Evolutionary conservation across 2,113 vertebrate species (phyloP).

Genomic region (Saccopteryx leptura): DNA sequence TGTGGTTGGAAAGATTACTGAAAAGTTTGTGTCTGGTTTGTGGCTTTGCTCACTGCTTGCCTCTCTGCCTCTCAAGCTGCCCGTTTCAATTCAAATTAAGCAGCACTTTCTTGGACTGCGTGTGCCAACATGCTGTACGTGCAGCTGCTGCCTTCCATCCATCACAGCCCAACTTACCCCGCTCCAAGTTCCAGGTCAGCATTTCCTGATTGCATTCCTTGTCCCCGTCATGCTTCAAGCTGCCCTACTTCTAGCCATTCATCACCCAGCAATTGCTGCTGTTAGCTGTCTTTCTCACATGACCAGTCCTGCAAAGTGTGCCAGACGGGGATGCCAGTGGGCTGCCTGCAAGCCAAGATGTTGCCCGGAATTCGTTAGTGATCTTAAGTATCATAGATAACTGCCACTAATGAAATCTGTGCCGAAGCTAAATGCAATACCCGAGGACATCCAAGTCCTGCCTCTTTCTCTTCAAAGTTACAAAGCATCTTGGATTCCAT

Average conservation of each 20-base stretch:
- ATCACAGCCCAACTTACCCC: conserved; percentile 45
- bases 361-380: conserved; percentile 10
- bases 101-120: not conserved
- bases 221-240: conserved; percentile 37
- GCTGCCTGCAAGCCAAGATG: conserved; percentile 27
- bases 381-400: conserved; percentile 22
- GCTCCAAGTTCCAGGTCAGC: conserved; percentile 72
- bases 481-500: not conserved
- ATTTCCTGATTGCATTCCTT: conserved; percentile 75
- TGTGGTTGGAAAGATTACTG: conserved; percentile 69
- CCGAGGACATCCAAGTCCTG: not conserved
- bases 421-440: not conserved
- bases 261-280: conserved; percentile 67
- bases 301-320: conserved; percentile 43
- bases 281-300: conserved; percentile 62
- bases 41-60: conserved; percentile 59
- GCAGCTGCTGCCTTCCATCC: conserved; percentile 66
- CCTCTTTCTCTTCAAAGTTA: conserved; percentile 26
- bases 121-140: not conserved
- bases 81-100: conserved; percentile 68
- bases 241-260: conserved; percentile 69
- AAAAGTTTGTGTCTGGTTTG: conserved; percentile 64
- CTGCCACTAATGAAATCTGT: not conserved
- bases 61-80: conserved; percentile 55
- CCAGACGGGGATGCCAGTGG: conserved; percentile 47